Evolutionary conservation across 2,797 vertebrate genomes (phyloP).

Genomic region (Leucoraja ocellata): DNA sequence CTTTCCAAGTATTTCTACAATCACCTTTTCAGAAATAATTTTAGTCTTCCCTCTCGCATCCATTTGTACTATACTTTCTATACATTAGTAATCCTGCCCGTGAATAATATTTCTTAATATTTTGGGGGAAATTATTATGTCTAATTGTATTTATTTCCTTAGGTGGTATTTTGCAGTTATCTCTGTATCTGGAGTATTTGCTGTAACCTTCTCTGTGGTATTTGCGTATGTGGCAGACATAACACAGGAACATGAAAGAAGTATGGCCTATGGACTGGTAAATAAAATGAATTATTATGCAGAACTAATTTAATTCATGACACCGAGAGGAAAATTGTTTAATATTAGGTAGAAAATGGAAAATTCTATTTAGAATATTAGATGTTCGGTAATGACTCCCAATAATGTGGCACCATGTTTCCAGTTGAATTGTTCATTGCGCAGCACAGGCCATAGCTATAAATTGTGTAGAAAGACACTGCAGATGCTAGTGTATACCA

Average conservation of each 20-base stretch:
- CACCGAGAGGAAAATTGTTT: background rate
- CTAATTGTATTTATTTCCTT: conserved; percentile 39
- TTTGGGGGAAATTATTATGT: background rate
- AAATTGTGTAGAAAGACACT: background rate
- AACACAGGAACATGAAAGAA: conserved; percentile 79
- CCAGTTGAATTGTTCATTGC: background rate
- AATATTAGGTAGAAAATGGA: background rate
- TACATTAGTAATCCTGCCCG: background rate
- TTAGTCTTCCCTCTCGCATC: background rate
- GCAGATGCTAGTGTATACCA: too few relatives aligned
- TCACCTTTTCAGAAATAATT: background rate
- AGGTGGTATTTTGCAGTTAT: conserved; percentile 85
- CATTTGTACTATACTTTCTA: background rate
- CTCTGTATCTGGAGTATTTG: conserved; percentile 77
- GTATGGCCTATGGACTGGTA: conserved; percentile 81
- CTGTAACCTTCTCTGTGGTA: conserved; percentile 77
- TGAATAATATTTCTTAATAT: background rate
- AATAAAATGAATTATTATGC: background rate
- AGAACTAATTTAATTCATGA: background rate
- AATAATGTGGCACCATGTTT: background rate
- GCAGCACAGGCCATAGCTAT: background rate
- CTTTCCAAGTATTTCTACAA: background rate
- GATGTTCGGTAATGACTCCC: background rate
- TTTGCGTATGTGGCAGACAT: conserved; percentile 82
- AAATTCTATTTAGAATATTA: background rate